Base-by-base conservation (phyloP, 2,113 vertebrate genomes). In the Chelonoidis abingdonii region DNA sequence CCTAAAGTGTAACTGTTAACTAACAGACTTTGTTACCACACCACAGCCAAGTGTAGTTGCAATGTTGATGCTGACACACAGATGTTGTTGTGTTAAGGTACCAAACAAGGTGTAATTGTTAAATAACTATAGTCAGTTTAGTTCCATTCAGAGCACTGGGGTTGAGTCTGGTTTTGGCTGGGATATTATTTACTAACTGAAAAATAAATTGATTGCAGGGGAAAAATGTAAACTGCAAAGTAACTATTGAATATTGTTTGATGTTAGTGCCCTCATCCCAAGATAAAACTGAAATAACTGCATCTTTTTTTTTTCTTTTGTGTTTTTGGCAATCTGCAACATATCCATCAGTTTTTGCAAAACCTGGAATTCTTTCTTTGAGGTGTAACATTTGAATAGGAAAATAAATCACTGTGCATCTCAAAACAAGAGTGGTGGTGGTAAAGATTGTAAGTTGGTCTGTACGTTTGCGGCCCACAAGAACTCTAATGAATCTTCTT, bases 41-140 rank as follows among this genome's bases (percentile, higher is more conserved):
- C 41, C 10, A 47, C 75, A 16, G 38, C 41, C 25, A 7, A 47
- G 0, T 0, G 0, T 22, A 3, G 7, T 9, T 4, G 57, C 1
- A 59, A 2, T 25, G 62, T 22, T 57, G 83, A 13, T 10, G 83
- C 90, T 19, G 65, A 17, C 19, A 2, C 93, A 84, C 14, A 27
- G 87, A 1, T 1, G 54, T 21, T 5, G 2, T 1, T 6, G 2
- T 1, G 1, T 5, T 49, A 19, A 41, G 83, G 5, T 92, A 80
- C 94, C 96, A 89, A 31, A 52, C 0, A 0, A 94, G 80, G 1
- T 53, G 50, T 14, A 8, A 4, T 38, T 14, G 0, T 38, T 79
- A 72, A 19, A 49, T 17, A 47, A 35, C 82, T 41, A 2, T 49
- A 29, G 11, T 3, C 2, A 31, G 1, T 4, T 38, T 1, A 3